Evolutionary conservation across 2,797 vertebrate genomes (phyloP), one percentile per base, ranked within the genome.

Genomic region (Channa striata): DNA sequence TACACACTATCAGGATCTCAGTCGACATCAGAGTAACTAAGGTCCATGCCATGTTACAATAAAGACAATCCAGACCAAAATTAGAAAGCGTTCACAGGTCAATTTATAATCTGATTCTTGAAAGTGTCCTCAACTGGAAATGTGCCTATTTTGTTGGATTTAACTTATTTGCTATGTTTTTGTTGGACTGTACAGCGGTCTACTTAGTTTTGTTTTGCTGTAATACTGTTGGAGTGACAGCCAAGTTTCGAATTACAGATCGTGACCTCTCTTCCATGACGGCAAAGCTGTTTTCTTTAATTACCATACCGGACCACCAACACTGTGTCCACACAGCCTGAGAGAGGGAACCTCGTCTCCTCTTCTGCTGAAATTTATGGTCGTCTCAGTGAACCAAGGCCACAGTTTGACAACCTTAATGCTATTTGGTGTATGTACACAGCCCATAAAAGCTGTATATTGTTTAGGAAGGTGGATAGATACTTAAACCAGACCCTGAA

Each of bases 231-330:
- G 39, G 51, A 64, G 30, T 70, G 62, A 74, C 77, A 80, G 67
- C 30, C 25, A 40, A 59, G 66, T 76, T 61, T 78, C 62, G 47
- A 72, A 69, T 83, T 68, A 83, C 76, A 78, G 61, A 65, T 76
- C 74, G 10, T 37, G 82, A 87, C 87, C 81, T 57, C 73, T 50
- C 37, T 61, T 43, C 47, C 10, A 3, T 69, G 68, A 77, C 68
- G 70, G 72, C 6, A 17, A 67, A 40, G 43, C 72, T 79, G 72
- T 87, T 86, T 72, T 64, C 73, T 82, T 83, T 72, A 76, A 86
- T 82, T 83, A 84, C 83, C 56, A 71, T 72, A 84, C 61, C 64
- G 72, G 80, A 87, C 85, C 88, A 79, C 84, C 83, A 75, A 75
- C 78, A 68, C 53, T 51, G 68, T 23, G 52, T 49, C 68, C 63